Evolutionary conservation across 2,797 vertebrate genomes (phyloP), one percentile per base, ranked within the genome.

Genomic region (Clarias fuscus): DNA sequence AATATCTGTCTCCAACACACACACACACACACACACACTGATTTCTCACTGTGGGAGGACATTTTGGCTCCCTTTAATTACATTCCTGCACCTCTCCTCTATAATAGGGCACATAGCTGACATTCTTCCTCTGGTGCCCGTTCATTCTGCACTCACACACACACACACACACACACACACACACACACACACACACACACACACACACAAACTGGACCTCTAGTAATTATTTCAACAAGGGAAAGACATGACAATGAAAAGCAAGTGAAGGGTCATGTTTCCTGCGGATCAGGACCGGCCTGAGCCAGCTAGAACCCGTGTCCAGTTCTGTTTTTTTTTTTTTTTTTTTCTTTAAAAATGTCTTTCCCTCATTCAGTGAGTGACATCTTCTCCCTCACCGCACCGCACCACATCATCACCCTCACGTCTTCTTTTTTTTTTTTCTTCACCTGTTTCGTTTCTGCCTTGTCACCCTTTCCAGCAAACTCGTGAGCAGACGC

Each of bases 31-130:
- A 81, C 80, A 85, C 79, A 87, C 79, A 86, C 67, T 61, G n/a
- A 83, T 82, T 62, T 43, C 62, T 48, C 72, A 53, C 70, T 84
- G 89, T 91, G 92, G 93, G 92, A 92, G 92, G 92, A 92, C 93
- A 93, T 92, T 86, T 89, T 92, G 43, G 84, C 89, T 91, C 90
- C 86, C 88, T 91, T 92, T 95, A 93, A 95, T 94, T 91, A 91
- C 90, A 94, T 95, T 94, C 93, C 92, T 93, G 91, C 83, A 88
- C 94, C 93, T 92, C 93, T 92, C 93, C 72, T 75, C 84, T 86
- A 93, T 94, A 94, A 93, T 92, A 94, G 93, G 94, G 92, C 92
- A 92, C 93, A 88, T 95, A 95, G 94, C 91, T 96, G 88, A 94
- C 86, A 91, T 90, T 92, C 81, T 88, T 68, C 17, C 70, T 72